These are phyloP conservation scores for Passer montanus DNA, from an alignment of 2,113 vertebrate genomes.

Conservation along the genomic window DNA sequence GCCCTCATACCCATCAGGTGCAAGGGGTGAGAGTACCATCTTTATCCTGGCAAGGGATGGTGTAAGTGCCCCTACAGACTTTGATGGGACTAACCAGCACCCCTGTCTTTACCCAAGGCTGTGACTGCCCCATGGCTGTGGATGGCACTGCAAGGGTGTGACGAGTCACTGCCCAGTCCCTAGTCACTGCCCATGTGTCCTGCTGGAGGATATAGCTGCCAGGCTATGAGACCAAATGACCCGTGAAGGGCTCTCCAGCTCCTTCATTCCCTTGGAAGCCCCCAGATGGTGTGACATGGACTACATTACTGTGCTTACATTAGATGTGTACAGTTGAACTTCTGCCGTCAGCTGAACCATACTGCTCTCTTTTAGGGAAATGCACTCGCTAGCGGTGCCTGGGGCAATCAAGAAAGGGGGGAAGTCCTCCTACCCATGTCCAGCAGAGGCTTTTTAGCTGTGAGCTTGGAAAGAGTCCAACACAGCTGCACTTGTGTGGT, in stretches of 20 bases:
- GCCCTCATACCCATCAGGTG: background rate
- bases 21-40: background rate
- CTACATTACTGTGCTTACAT: background rate
- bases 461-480: conserved; percentile 18
- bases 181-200: background rate
- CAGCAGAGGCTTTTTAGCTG: background rate
- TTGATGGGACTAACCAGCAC: background rate
- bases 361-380: background rate
- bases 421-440: background rate
- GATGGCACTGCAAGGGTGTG: background rate
- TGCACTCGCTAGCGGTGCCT: background rate
- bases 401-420: background rate
- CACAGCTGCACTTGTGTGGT: background rate
- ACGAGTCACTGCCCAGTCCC: background rate
- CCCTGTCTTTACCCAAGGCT: background rate
- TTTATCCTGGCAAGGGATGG: background rate
- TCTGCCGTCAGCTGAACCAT: rapidly evolving
- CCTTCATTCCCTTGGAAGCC: background rate
- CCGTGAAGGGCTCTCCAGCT: background rate
- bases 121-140: background rate
- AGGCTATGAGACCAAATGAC: background rate
- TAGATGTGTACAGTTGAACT: background rate
- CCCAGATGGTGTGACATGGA: rapidly evolving
- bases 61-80: background rate
- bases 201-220: background rate